Conservation (phyloP, 2,888 invertebrate species). For the Ellobium chinense region DNA sequence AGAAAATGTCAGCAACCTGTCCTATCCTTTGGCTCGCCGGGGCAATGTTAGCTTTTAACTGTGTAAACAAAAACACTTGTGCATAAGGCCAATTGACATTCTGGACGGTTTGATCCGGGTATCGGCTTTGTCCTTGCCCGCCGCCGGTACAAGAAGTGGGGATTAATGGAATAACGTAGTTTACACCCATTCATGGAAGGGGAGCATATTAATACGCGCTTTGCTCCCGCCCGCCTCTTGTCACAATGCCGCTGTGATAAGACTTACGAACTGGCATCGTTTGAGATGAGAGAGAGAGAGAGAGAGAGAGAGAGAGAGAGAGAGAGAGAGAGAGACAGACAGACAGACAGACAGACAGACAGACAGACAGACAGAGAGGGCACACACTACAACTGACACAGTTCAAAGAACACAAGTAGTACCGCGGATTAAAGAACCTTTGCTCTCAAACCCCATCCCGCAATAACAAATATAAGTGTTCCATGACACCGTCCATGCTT, state of each 20-base stretch:
- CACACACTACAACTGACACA: no score
- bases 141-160: constrained; percentile 1
- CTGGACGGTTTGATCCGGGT: not conserved
- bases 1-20: not conserved
- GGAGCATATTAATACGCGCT: constrained; percentile 26
- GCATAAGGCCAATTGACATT: not conserved
- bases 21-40: no score
- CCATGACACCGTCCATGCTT: no score
- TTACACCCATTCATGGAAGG: not conserved
- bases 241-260: not conserved
- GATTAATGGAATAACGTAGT: constrained; percentile 35
- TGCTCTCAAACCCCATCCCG: no score
- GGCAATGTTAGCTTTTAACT: constrained; percentile 7
- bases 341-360: constrained; percentile 4
- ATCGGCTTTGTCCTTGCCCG: constrained; percentile 7
- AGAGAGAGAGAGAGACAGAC: constrained; percentile 8
- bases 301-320: constrained; percentile 4
- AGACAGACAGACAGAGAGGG: constrained; percentile 17
- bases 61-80: constrained; percentile 2
- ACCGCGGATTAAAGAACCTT: no score
- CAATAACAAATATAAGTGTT: no score
- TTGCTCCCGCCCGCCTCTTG: not conserved
- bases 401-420: no score
- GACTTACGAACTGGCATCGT: not conserved
- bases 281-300: constrained; percentile 9